A percentile compares a stretch with the other conserved stretches of the same genome.
Evolutionary conservation across 2,113 vertebrate species (phyloP).

Genomic region (Calidris pugnax): DNA sequence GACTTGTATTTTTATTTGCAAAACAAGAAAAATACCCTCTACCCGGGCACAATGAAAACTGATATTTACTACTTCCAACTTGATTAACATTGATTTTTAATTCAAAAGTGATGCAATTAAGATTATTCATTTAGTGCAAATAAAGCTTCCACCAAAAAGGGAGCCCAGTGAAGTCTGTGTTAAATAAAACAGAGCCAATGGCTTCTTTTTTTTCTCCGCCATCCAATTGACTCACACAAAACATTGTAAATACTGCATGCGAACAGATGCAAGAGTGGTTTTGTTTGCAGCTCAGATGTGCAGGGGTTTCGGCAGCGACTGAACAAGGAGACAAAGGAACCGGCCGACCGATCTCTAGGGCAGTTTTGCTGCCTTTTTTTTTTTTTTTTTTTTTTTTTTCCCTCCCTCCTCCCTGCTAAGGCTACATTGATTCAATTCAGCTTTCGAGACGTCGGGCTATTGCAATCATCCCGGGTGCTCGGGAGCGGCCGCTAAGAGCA

Average conservation of each 20-base stretch:
- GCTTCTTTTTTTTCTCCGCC: slow-evolving; percentile 56
- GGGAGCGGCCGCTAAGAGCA: neutral
- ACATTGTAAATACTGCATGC: slow-evolving; percentile 71
- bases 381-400: no score
- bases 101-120: slow-evolving; percentile 90
- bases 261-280: slow-evolving; percentile 82
- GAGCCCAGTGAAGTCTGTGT: slow-evolving; percentile 72
- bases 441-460: slow-evolving; percentile 39
- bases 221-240: slow-evolving; percentile 77
- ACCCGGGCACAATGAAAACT: slow-evolving; percentile 77
- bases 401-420: neutral
- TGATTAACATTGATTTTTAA: slow-evolving; percentile 94
- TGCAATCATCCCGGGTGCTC: neutral
- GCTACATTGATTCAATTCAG: slow-evolving; percentile 46
- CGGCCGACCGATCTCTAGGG: slow-evolving; percentile 79
- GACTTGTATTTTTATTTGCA: slow-evolving; percentile 81
- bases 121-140: slow-evolving; percentile 90
- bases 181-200: slow-evolving; percentile 75
- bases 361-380: slow-evolving; percentile 67
- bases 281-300: slow-evolving; percentile 70
- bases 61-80: slow-evolving; percentile 81
- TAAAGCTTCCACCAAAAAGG: slow-evolving; percentile 79
- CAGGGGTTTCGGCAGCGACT: slow-evolving; percentile 57
- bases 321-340: slow-evolving; percentile 85
- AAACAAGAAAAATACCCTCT: slow-evolving; percentile 76